Evolutionary conservation across 2,113 vertebrate genomes (phyloP), one percentile per base, ranked within the genome.

Genomic region (Rhea americana): DNA sequence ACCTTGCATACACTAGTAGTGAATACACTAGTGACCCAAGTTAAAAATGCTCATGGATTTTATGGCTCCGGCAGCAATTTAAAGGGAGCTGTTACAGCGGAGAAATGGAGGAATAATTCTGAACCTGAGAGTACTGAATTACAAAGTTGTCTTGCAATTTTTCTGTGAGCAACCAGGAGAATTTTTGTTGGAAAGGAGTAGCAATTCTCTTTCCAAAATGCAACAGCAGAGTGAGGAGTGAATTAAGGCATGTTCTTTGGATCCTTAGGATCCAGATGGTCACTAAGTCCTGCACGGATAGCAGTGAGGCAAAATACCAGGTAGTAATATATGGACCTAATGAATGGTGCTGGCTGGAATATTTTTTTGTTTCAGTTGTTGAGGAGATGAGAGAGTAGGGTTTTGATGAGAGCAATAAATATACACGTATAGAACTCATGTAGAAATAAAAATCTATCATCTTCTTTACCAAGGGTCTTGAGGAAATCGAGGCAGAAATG

Each of bases 261-360:
- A 91, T 78, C 62, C 51, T 78, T 82, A 45, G 53, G 39, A 84
- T 82, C 77, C 91, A 86, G 83, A 79, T 90, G 88, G 73, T 86
- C 91, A 70, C 26, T 35, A 21, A 80, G 51, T 85, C 65, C 67
- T 84, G 39, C 48, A 30, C 13, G 43, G 51, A 58, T 21, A 79
- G 15, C 35, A 58, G 68, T 80, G 48, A 75, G 35, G 82, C 43
- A 81, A 50, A 91, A 86, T 45, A 82, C 62, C 26, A 53, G 61
- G 62, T 62, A 95, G 58, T 50, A 47, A 6, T 88, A 45, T 58
- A 39, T 16, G 51, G 37, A 19, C 19, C n/a, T 72, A 41, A 62
- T 79, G 32, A 26, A 24, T 58, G 22, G 3, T 45, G 39, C 53
- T 94, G 71, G 56, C 35, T 91, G 76, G 61, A 45, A 53, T 50